Conservation (phyloP, 1,140 invertebrate species). For the Papilio aristodemus region DNA sequence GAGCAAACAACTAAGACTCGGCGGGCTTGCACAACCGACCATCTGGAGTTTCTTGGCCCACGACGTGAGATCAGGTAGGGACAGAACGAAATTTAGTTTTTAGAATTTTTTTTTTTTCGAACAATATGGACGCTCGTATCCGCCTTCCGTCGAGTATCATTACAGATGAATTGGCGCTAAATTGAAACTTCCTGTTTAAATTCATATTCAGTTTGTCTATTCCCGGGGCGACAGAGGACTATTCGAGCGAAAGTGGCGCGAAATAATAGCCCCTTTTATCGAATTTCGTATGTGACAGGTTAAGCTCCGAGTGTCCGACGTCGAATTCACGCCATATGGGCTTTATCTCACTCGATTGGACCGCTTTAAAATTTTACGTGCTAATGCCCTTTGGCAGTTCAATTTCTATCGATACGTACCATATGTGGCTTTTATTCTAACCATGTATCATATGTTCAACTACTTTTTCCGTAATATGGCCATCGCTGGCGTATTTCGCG, state of each 20-base stretch:
- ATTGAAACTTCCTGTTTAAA: slow-evolving; percentile 77
- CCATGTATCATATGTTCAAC: slow-evolving; percentile 41
- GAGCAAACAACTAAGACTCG: slow-evolving; percentile 63
- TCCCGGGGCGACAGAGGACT: slow-evolving; percentile 69
- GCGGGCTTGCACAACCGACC: slow-evolving; percentile 74
- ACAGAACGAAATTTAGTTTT: slow-evolving; percentile 58
- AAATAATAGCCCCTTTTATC: slow-evolving; percentile 64
- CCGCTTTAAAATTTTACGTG: slow-evolving; percentile 52
- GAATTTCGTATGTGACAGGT: slow-evolving; percentile 66
- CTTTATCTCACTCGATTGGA: slow-evolving; percentile 50
- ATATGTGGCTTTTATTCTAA: slow-evolving; percentile 45
- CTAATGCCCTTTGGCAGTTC: slow-evolving; percentile 47
- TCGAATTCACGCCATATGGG: slow-evolving; percentile 60
- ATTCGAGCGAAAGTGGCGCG: slow-evolving; percentile 75
- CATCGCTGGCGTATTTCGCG: slow-evolving; percentile 52
- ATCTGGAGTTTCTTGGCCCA: slow-evolving; percentile 76
- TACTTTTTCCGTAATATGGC: slow-evolving; percentile 60
- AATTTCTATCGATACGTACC: slow-evolving; percentile 44
- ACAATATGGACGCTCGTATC: slow-evolving; percentile 54
- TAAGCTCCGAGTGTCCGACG: slow-evolving; percentile 49
- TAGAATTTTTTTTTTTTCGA: slow-evolving; percentile 63
- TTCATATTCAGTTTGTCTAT: slow-evolving; percentile 67
- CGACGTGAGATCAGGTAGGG: slow-evolving; percentile 60
- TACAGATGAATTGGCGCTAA: slow-evolving; percentile 76
- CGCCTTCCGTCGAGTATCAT: slow-evolving; percentile 62